Base-by-base conservation (phyloP, 2,113 vertebrate species). In the Bos javanicus region DNA sequence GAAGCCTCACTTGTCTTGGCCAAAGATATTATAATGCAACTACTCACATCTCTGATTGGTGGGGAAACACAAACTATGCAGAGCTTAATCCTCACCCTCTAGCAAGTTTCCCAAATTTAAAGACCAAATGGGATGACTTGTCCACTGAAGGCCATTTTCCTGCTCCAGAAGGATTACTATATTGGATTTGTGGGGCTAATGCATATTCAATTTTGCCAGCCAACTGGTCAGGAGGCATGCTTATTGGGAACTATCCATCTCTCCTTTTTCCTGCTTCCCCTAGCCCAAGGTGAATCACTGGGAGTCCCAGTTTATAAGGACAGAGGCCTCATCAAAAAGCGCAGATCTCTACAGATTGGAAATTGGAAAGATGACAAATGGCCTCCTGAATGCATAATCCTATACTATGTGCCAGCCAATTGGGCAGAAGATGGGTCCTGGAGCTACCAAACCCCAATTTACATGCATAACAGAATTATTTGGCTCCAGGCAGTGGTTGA, bases 401-500 rank as follows among this genome's bases (percentile, higher is more conserved):
- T 1, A 71, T 23, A 39, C n/a, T 6, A 39, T 12, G n/a, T 1
- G 67, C 67, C 2, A 71, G 67, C 10, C 67, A 39, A 6, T 23
- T 12, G 19, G 10, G n/a, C n/a, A 71, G 67, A 71, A 39, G 10
- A 3, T 71, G 19, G n/a, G n/a, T 23, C 10, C 19, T 71, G 67
- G 19, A 19, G 19, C 67, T 71, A 71, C 19, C 19, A 71, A 71
- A 12, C 19, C 67, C 67, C n/a, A 71, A 39, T 71, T 71, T 71
- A 71, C 67, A 71, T 71, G n/a, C 9, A 1, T 39, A 71, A 39
- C n/a, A 39, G 10, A 39, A 71, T 39, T 39, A 23, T 71, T 2
- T 39, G 67, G 19, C n/a, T 71, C 67, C 10, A 39, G 19, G 19
- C 1, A 0, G 10, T 39, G n/a, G 74, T 46, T 1, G 6, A 78